A percentile compares a stretch with the other conserved stretches of the same genome.
These are phyloP conservation scores for Gavialis gangeticus DNA, from an alignment of 2,113 vertebrate genomes.

Conservation along the genomic window DNA sequence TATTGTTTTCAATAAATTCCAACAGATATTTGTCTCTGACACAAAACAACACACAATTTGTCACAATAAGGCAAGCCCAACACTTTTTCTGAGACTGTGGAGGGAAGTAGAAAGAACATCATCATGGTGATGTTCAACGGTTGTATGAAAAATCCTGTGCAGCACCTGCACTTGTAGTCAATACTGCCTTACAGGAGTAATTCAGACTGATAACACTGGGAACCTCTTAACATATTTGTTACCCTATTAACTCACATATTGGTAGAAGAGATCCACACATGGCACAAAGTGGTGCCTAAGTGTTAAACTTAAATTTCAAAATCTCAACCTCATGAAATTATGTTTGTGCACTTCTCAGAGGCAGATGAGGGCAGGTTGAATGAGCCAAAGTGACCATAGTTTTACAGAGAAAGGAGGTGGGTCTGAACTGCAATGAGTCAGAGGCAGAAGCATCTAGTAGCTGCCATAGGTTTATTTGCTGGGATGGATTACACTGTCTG, in stretches of 20 bases:
- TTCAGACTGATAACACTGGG: background rate
- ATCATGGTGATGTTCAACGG: background rate
- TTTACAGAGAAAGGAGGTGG: background rate
- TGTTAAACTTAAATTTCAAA: background rate
- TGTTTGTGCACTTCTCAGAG: background rate
- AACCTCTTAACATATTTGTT: background rate
- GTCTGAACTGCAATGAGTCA: background rate
- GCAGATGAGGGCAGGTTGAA: background rate
- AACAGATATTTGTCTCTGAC: background rate
- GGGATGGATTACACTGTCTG: accelerated
- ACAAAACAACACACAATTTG: background rate
- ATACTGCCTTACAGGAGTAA: background rate
- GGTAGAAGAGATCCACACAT: background rate
- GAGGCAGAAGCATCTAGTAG: background rate
- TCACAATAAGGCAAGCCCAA: background rate
- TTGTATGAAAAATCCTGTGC: background rate
- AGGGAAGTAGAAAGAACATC: background rate
- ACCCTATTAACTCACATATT: background rate
- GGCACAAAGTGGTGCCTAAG: background rate
- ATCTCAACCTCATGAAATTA: background rate
- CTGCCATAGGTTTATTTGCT: background rate
- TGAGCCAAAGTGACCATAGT: background rate
- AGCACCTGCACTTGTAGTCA: background rate
- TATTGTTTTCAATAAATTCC: background rate
- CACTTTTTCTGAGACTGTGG: background rate